Conservation (phyloP, 1,140 invertebrate species). For the Penaeus japonicus region DNA sequence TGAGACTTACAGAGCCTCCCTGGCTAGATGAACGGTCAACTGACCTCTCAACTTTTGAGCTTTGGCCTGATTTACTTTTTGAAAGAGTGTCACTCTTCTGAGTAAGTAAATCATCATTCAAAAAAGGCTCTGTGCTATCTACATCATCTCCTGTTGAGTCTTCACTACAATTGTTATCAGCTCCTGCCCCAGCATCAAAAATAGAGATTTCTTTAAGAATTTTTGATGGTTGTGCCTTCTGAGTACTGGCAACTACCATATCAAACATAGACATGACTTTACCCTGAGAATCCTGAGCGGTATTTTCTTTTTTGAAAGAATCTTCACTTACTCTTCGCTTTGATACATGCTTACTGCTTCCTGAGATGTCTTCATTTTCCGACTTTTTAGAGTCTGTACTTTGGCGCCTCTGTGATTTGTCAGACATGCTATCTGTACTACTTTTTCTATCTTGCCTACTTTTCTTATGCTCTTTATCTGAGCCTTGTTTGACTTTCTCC, state of each 20-base stretch:
- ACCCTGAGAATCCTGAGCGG: not conserved
- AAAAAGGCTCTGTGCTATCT: not conserved
- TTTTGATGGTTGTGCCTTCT: constrained; percentile 21
- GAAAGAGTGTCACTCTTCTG: too few species aligned
- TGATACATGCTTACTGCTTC: not conserved
- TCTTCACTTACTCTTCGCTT: not conserved
- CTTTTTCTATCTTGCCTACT: constrained; percentile 2
- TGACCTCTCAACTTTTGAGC: not conserved
- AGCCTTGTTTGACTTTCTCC: not conserved
- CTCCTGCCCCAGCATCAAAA: constrained; percentile 28
- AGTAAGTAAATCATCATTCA: not conserved
- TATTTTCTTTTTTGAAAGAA: not conserved
- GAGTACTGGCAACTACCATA: constrained; percentile 3
- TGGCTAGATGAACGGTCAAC: not conserved
- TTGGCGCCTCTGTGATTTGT: not conserved
- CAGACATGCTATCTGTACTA: constrained; percentile 16
- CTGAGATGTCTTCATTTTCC: not conserved
- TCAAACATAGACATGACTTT: constrained; percentile 45
- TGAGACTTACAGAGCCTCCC: too few species aligned
- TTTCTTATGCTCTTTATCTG: not conserved
- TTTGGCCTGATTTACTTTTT: too few species aligned
- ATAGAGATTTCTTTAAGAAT: constrained; percentile 51
- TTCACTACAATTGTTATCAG: not conserved
- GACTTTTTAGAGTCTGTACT: constrained; percentile 34
- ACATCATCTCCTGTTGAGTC: not conserved